Conservation (phyloP, 2,113 vertebrate genomes). For the Thermophis baileyi region DNA sequence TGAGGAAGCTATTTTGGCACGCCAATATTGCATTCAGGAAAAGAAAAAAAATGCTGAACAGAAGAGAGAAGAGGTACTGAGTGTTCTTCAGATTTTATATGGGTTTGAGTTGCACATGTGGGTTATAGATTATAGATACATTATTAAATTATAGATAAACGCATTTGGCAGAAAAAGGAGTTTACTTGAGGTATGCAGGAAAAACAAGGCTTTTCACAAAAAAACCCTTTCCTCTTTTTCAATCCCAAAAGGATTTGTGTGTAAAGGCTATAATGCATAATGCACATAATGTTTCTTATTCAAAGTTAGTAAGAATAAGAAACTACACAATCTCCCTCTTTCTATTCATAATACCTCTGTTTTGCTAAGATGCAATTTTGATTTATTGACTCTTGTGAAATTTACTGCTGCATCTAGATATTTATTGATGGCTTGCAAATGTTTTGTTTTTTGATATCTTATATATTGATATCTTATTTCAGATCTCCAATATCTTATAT, state of each 20-base stretch:
- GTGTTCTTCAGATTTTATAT: not conserved
- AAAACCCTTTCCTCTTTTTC: not conserved
- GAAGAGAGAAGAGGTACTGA: constrained; percentile 82
- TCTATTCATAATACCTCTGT: not conserved
- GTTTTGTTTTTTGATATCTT: not conserved
- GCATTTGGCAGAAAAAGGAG: constrained; percentile 1
- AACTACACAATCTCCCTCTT: not conserved
- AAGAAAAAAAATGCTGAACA: constrained; percentile 77
- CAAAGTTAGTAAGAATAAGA: not conserved
- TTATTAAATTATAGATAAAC: not conserved
- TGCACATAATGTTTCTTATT: not conserved
- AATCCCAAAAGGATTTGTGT: not conserved
- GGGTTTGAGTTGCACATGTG: not conserved
- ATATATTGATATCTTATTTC: not conserved
- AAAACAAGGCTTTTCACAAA: not conserved
- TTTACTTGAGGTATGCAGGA: not conserved
- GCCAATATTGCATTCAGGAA: constrained; percentile 66
- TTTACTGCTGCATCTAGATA: not conserved
- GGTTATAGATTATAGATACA: not conserved
- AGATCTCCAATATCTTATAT: not conserved
- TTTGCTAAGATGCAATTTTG: not conserved
- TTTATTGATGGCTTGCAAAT: not conserved
- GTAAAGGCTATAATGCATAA: not conserved
- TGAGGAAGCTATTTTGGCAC: constrained; percentile 78
- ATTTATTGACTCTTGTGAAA: not conserved